Percentiles rank a stretch among this genome's conserved stretches.
Conservation (phyloP, 1,140 invertebrate species). For the Tetramorium parvispinum region DNA sequence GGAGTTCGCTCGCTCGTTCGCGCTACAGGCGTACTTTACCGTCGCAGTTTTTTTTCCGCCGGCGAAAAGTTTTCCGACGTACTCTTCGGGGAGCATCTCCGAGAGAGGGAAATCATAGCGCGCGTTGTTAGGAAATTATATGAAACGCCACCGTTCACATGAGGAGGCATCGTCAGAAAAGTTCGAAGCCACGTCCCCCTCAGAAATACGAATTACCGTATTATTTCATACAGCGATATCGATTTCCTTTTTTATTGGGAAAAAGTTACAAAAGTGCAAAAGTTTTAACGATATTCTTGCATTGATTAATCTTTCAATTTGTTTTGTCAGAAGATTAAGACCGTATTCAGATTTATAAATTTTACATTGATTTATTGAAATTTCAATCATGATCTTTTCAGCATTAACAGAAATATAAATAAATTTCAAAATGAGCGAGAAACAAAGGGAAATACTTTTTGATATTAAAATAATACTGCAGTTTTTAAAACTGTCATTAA, state of each 20-base stretch:
- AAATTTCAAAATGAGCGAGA: not conserved
- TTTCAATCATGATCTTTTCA: not conserved
- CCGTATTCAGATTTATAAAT: not conserved
- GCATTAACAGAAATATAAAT: not conserved
- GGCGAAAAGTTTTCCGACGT: constrained; percentile 46
- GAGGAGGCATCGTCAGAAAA: constrained; percentile 24
- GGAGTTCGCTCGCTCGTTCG: not conserved
- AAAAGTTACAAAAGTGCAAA: constrained; percentile 6
- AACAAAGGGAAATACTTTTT: not conserved
- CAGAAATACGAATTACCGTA: constrained; percentile 1
- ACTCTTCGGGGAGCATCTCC: constrained; percentile 36
- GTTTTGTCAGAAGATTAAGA: not conserved
- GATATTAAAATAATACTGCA: not conserved
- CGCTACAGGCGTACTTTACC: constrained; percentile 49
- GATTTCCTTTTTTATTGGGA: not conserved
- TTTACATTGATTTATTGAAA: not conserved
- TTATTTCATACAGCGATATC: constrained; percentile 21
- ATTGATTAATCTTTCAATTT: not conserved
- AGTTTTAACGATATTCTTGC: constrained; percentile 13
- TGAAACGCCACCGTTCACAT: constrained; percentile 20
- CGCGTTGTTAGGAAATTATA: constrained; percentile 53
- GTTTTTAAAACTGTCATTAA: too few relatives aligned
- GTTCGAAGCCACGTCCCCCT: constrained; percentile 11
- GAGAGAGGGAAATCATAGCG: constrained; percentile 50
- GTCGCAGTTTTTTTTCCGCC: constrained; percentile 31